Conservation (phyloP, 2,797 vertebrate species). For the Tadarida brasiliensis region DNA sequence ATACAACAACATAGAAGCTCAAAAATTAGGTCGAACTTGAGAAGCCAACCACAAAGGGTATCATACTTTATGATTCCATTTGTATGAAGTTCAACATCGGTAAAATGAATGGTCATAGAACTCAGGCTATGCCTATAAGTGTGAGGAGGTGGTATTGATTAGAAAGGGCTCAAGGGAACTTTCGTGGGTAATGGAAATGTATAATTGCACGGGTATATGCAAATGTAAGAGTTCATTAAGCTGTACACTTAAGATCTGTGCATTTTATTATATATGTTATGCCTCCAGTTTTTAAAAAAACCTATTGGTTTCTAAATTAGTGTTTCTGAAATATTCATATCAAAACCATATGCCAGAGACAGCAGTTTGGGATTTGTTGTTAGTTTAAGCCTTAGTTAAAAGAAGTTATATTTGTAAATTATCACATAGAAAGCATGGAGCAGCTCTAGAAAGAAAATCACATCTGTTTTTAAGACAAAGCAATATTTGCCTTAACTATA, state of each 20-base stretch:
- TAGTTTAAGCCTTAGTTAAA: constrained; percentile 82
- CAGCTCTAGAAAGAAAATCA: constrained; percentile 69
- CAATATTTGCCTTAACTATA: constrained; percentile 80
- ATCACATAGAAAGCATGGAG: constrained; percentile 51
- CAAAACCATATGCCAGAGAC: constrained; percentile 66
- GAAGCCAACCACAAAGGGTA: constrained; percentile 20
- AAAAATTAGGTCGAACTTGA: constrained; percentile 3
- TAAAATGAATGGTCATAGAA: background rate
- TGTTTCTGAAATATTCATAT: constrained; percentile 73
- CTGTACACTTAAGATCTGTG: background rate
- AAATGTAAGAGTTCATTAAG: constrained; percentile 41
- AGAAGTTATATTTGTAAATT: constrained; percentile 81
- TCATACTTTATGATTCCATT: background rate
- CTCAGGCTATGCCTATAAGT: background rate
- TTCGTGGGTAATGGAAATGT: background rate
- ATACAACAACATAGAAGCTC: background rate
- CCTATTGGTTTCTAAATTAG: constrained; percentile 57
- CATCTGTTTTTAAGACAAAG: constrained; percentile 76
- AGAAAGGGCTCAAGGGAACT: background rate
- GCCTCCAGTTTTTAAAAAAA: constrained; percentile 12
- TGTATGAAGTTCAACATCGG: background rate
- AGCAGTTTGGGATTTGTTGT: constrained; percentile 66
- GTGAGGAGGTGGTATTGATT: background rate
- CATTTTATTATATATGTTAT: constrained; percentile 45
- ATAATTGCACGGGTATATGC: background rate